phyloP scores from a whole-genome alignment of 1,140 invertebrate species.

The Camponotus pennsylvanicus region DNA sequence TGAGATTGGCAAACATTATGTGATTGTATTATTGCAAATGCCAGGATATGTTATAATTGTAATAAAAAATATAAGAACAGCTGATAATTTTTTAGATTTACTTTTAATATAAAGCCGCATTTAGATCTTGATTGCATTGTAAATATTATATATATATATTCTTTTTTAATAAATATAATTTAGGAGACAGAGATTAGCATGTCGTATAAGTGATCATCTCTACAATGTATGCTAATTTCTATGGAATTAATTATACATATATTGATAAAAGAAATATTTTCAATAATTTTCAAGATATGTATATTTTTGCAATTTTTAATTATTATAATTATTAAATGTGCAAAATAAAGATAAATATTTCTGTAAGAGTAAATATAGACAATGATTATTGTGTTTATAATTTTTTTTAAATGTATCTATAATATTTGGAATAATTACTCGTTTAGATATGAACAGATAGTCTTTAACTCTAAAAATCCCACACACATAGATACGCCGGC shows the following conservation, averaged over 20 bases:
- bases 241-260: not conserved
- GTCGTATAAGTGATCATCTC: not conserved
- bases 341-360: not conserved
- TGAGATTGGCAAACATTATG: constrained; percentile 42
- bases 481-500: not conserved
- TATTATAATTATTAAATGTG: not conserved
- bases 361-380: not conserved
- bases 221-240: not conserved
- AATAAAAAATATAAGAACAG: not conserved
- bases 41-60: not conserved
- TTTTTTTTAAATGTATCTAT: not conserved
- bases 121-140: not conserved
- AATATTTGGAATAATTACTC: not conserved
- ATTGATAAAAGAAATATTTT: not conserved
- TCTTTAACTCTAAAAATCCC: constrained; percentile 4
- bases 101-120: not conserved
- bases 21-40: constrained; percentile 16
- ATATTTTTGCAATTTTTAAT: not conserved
- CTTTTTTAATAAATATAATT: not conserved
- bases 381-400: not conserved
- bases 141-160: not conserved
- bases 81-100: not conserved
- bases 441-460: not conserved
- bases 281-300: not conserved
- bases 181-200: not conserved